Percentiles rank a stretch among this genome's conserved stretches.
These are phyloP conservation scores for Sterrhoptilus dennistouni DNA, from an alignment of 2,113 vertebrate genomes.

Conservation along the genomic window DNA sequence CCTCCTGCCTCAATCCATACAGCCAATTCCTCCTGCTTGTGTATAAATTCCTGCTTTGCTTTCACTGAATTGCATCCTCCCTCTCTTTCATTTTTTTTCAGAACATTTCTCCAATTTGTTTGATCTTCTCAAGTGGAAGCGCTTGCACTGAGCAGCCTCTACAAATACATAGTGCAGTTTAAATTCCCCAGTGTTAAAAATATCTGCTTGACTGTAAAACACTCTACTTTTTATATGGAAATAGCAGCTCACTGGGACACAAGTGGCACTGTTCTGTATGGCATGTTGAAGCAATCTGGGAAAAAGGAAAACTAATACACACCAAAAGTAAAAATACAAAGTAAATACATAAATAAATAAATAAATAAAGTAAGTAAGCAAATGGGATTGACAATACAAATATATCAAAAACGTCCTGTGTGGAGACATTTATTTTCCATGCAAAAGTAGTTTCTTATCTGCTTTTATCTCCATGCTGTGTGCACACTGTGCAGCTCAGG, in stretches of 20 bases:
- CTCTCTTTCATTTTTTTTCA: neutral
- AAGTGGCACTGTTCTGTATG: neutral
- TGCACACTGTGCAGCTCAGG: neutral
- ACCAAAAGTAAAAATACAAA: neutral
- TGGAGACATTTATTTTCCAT: conserved; percentile 21
- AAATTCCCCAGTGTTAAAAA: conserved; percentile 61
- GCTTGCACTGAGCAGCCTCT: conserved; percentile 45
- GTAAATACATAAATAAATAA: conserved; percentile 6
- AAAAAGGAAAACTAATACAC: neutral
- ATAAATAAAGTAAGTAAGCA: neutral
- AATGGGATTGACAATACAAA: conserved; percentile 38
- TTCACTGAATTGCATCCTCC: conserved; percentile 14
- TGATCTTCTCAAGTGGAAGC: conserved; percentile 60
- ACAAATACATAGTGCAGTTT: conserved; percentile 17
- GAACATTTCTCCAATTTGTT: conserved; percentile 55
- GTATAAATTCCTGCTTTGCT: conserved; percentile 8
- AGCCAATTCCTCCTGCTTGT: neutral
- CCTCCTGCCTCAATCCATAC: neutral
- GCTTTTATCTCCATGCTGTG: conserved; percentile 39
- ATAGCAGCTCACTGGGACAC: conserved; percentile 55
- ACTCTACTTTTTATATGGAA: conserved; percentile 62
- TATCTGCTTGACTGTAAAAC: conserved; percentile 58
- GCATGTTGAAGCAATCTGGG: conserved; percentile 6
- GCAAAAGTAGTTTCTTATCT: conserved; percentile 15
- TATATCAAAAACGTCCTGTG: neutral